Conservation (phyloP, 2,888 invertebrate genomes). For the Tineola bisselliella region DNA sequence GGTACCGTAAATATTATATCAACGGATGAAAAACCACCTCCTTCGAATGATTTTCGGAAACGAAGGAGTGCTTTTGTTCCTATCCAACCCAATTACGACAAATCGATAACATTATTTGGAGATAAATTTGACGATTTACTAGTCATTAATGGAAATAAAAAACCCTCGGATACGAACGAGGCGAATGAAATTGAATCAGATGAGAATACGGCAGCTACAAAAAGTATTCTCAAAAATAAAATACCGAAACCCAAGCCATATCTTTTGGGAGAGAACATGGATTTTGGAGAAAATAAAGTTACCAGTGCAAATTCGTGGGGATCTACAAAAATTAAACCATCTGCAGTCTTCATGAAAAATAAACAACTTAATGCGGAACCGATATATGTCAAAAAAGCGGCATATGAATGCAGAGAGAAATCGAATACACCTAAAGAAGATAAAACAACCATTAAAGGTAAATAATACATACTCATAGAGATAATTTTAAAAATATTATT, state of each 20-base stretch:
- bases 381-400: background rate
- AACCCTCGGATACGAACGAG: constrained; percentile 21
- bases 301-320: constrained; percentile 15
- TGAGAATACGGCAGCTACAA: constrained; percentile 67
- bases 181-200: constrained; percentile 41
- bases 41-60: constrained; percentile 81
- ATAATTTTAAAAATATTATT: background rate
- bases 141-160: constrained; percentile 21
- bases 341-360: constrained; percentile 49
- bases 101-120: constrained; percentile 75
- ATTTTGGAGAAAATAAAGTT: constrained; percentile 34
- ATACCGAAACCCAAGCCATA: constrained; percentile 79
- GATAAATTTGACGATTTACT: constrained; percentile 36
- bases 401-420: constrained; percentile 9
- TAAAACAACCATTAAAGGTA: background rate
- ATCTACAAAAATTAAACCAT: constrained; percentile 25
- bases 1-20: constrained; percentile 88
- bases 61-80: constrained; percentile 68
- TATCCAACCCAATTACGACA: constrained; percentile 47
- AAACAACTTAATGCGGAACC: constrained; percentile 29
- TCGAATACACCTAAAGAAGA: background rate
- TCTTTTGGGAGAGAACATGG: constrained; percentile 75
- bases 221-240: constrained; percentile 79
- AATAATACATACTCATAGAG: background rate
- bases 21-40: constrained; percentile 87